Conservation (phyloP, 2,113 vertebrate genomes). For the Eubucco bourcierii region DNA sequence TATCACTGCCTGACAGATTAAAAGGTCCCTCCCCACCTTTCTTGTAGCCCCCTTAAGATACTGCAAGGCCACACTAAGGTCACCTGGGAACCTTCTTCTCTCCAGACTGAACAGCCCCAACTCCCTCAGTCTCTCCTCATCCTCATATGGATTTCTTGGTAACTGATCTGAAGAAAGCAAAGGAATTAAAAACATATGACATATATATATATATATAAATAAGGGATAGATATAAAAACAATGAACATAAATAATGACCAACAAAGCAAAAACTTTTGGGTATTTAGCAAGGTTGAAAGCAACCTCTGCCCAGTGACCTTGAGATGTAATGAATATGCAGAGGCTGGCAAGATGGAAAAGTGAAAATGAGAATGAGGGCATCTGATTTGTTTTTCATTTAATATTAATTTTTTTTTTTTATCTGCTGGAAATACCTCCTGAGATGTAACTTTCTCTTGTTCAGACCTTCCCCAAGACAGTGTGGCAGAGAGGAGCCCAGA, state of each 20-base stretch:
- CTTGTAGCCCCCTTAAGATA: no score
- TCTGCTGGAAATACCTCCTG: background rate
- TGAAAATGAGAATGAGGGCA: background rate
- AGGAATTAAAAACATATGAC: background rate
- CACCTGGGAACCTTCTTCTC: no score
- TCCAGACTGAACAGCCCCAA: no score
- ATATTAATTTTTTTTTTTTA: background rate
- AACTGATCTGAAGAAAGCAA: background rate
- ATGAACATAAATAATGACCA: background rate
- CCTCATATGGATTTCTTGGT: no score
- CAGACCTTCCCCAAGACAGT: background rate
- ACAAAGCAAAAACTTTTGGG: background rate
- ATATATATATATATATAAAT: no score
- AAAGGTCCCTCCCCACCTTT: no score
- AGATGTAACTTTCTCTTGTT: background rate
- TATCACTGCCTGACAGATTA: no score
- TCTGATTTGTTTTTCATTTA: background rate
- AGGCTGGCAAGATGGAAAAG: background rate
- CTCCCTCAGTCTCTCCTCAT: no score
- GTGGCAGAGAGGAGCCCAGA: background rate
- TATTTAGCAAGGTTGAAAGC: conserved; percentile 10
- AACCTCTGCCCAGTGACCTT: background rate
- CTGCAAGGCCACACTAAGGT: no score
- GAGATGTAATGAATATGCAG: conserved; percentile 5
- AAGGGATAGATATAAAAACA: no score